A percentile compares a stretch with the other conserved stretches of the same genome.
Conservation (phyloP, 1,140 invertebrate species). For the Drosophila lowei region DNA sequence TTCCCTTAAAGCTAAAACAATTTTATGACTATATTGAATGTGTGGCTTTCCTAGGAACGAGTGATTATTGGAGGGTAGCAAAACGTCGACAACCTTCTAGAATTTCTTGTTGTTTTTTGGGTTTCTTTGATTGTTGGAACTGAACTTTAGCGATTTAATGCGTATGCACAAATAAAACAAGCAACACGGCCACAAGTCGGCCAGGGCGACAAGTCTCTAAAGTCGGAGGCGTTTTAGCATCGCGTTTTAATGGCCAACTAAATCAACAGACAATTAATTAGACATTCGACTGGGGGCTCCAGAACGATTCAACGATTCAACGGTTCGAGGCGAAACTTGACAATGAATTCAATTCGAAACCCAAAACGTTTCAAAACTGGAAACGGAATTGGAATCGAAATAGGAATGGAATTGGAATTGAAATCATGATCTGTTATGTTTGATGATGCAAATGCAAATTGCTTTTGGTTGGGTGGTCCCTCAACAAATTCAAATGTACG, state of each 20-base stretch:
- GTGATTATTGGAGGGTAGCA: too few relatives aligned
- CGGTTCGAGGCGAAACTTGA: background rate
- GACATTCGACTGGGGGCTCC: slow-evolving; percentile 47
- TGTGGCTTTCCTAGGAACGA: too few relatives aligned
- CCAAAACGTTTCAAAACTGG: slow-evolving; percentile 47
- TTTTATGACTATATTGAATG: too few relatives aligned
- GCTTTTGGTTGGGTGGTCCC: slow-evolving; percentile 71
- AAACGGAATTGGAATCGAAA: slow-evolving; percentile 17
- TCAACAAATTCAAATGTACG: slow-evolving; percentile 32
- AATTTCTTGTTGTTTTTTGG: background rate
- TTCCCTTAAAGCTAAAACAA: too few relatives aligned
- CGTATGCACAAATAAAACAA: slow-evolving; percentile 60
- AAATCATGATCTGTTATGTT: slow-evolving; percentile 50
- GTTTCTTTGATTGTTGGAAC: slow-evolving; percentile 72
- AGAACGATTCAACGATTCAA: background rate
- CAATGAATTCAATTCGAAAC: slow-evolving; percentile 30
- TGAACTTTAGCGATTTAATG: slow-evolving; percentile 73
- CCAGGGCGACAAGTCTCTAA: slow-evolving; percentile 21
- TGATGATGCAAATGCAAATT: slow-evolving; percentile 75
- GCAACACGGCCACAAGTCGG: slow-evolving; percentile 12
- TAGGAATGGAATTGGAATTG: slow-evolving; percentile 9
- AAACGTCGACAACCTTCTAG: background rate
- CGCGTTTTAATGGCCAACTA: slow-evolving; percentile 64
- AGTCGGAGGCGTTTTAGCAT: slow-evolving; percentile 55
- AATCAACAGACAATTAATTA: slow-evolving; percentile 80